Evolutionary conservation across 1,140 invertebrate genomes (phyloP).

Genomic region (Procambarus clarkii): DNA sequence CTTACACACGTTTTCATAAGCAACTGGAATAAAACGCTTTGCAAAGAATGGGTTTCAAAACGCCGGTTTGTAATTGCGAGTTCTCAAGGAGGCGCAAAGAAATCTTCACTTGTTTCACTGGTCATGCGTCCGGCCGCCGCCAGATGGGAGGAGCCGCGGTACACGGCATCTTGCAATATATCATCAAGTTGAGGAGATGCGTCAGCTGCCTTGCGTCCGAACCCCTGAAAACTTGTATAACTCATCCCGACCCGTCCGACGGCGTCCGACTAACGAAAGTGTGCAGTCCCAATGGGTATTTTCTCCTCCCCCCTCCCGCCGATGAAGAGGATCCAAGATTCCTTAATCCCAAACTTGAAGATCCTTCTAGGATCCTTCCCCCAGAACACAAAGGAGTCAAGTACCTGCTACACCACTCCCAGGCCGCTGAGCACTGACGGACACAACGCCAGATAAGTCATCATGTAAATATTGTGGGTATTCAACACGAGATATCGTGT

Average conservation of each 20-base stretch:
- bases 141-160: constrained; percentile 51
- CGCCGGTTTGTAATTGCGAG: no score
- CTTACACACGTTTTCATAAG: background rate
- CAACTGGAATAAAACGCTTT: constrained; percentile 31
- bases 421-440: constrained; percentile 11
- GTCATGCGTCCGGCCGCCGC: constrained; percentile 36
- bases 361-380: background rate
- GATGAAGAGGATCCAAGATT: background rate
- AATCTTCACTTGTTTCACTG: constrained; percentile 63
- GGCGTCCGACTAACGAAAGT: background rate
- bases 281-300: background rate
- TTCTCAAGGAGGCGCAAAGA: constrained; percentile 51
- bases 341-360: background rate
- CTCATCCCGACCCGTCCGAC: background rate
- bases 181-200: constrained; percentile 63
- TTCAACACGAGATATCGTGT: constrained; percentile 24
- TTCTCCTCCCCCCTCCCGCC: no score
- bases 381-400: background rate
- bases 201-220: constrained; percentile 50
- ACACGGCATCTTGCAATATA: constrained; percentile 67
- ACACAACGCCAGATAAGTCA: constrained; percentile 15
- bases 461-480: constrained; percentile 51
- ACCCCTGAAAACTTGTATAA: constrained; percentile 6
- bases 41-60: constrained; percentile 51
- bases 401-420: background rate